Percentiles rank a stretch among this genome's conserved stretches.
phyloP scores from a whole-genome alignment of 2,888 invertebrate genomes.

The Boloria selene region DNA sequence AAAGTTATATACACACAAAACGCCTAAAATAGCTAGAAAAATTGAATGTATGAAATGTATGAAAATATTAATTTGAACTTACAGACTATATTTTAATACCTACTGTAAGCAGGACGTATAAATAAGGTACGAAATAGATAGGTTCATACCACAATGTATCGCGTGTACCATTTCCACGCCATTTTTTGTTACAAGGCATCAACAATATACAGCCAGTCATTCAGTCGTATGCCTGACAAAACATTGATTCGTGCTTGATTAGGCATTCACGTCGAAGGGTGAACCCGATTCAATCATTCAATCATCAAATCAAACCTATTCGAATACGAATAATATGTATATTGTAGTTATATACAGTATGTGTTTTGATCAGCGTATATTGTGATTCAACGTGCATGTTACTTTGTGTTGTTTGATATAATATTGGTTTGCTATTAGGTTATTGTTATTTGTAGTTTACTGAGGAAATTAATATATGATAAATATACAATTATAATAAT shows the following conservation, averaged over 20 bases:
- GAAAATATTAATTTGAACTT: no score
- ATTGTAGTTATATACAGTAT: conserved; percentile 17
- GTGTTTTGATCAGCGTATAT: conserved; percentile 29
- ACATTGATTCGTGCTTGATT: conserved; percentile 63
- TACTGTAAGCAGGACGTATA: no score
- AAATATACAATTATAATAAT: background rate
- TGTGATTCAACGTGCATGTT: conserved; percentile 20
- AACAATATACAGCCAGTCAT: conserved; percentile 25
- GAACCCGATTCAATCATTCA: conserved; percentile 57
- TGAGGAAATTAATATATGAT: conserved; percentile 8
- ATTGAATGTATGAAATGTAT: no score
- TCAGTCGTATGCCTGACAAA: conserved; percentile 58
- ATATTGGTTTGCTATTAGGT: conserved; percentile 10
- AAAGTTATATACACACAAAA: no score
- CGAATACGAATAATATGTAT: conserved; percentile 30
- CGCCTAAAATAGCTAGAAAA: no score
- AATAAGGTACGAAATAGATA: background rate
- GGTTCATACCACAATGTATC: background rate
- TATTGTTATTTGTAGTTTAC: conserved; percentile 14
- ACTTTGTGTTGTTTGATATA: conserved; percentile 17
- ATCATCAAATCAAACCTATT: conserved; percentile 53
- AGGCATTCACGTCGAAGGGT: conserved; percentile 49
- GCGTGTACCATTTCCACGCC: background rate
- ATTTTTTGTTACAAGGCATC: conserved; percentile 10
- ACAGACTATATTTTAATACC: no score